phyloP scores from a whole-genome alignment of 2,113 vertebrate species.

The Stictonetta naevosa region DNA sequence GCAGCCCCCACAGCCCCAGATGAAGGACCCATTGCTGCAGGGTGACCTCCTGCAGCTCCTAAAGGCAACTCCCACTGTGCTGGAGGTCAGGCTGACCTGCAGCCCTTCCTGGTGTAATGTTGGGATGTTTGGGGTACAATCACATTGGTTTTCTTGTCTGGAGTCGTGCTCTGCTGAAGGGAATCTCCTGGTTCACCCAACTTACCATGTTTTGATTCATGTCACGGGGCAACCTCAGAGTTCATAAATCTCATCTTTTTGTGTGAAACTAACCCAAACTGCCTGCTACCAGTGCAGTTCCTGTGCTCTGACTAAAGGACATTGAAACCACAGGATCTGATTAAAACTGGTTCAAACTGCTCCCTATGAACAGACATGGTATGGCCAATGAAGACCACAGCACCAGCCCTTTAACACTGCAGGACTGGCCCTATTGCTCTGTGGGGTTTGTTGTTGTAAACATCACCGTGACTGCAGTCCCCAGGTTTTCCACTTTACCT shows the following conservation, averaged over 20 bases:
- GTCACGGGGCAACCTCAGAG: neutral
- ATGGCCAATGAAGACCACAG: neutral
- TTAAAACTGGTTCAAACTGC: neutral
- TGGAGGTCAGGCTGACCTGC: neutral
- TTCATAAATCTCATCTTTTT: neutral
- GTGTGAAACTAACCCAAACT: neutral
- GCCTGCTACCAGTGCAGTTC: neutral
- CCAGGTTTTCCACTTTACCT: neutral
- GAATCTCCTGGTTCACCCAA: neutral
- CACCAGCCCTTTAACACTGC: too few species aligned
- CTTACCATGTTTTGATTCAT: neutral
- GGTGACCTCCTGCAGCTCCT: neutral
- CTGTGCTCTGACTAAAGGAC: neutral
- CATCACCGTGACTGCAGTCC: neutral
- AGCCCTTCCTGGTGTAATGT: neutral
- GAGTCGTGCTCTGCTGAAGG: neutral
- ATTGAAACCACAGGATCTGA: neutral
- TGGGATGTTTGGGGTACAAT: too few species aligned
- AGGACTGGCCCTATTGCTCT: neutral
- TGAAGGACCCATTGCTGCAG: neutral
- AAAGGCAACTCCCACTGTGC: neutral
- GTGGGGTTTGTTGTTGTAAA: neutral
- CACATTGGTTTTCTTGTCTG: neutral
- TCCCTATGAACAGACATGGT: neutral
- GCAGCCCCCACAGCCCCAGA: neutral